Percentiles rank a stretch among this genome's conserved stretches.
Evolutionary conservation across 2,113 vertebrate genomes (phyloP).

Genomic region (Otis tarda): DNA sequence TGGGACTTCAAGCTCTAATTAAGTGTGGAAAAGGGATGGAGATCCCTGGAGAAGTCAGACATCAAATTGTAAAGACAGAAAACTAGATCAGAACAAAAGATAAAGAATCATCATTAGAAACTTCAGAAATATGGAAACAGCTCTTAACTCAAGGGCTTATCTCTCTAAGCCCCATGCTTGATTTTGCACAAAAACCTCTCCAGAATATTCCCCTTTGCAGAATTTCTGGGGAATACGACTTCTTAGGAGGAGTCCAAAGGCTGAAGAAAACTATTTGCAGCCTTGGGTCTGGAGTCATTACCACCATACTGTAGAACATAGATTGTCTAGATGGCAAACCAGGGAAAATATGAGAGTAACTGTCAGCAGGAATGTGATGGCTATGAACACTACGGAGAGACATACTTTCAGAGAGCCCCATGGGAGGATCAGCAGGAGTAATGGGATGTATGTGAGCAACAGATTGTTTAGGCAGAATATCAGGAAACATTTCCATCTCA

Average conservation of each 20-base stretch:
- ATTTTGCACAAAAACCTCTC: not conserved
- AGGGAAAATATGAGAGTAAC: conserved; percentile 15
- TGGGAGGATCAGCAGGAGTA: not conserved
- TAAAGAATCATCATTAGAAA: not conserved
- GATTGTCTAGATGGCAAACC: not conserved
- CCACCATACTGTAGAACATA: not conserved
- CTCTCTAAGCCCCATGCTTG: not conserved
- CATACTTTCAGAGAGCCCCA: not conserved
- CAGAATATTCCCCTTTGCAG: not conserved
- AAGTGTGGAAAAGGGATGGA: not conserved
- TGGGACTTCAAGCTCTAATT: not conserved
- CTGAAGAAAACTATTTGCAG: not conserved
- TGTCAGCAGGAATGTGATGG: conserved; percentile 28
- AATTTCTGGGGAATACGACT: not conserved
- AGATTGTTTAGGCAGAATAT: conserved; percentile 28
- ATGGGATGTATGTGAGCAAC: conserved; percentile 31
- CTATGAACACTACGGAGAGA: not conserved
- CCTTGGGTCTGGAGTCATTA: not conserved
- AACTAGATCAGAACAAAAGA: not conserved
- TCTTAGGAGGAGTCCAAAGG: not conserved
- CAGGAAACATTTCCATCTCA: conserved; percentile 42
- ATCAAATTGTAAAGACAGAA: not conserved
- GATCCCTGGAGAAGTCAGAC: not conserved
- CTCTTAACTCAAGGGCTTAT: not conserved
- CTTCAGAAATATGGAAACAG: not conserved